phyloP scores from a whole-genome alignment of 2,797 vertebrate species.

The Macroramphosus scolopax region DNA sequence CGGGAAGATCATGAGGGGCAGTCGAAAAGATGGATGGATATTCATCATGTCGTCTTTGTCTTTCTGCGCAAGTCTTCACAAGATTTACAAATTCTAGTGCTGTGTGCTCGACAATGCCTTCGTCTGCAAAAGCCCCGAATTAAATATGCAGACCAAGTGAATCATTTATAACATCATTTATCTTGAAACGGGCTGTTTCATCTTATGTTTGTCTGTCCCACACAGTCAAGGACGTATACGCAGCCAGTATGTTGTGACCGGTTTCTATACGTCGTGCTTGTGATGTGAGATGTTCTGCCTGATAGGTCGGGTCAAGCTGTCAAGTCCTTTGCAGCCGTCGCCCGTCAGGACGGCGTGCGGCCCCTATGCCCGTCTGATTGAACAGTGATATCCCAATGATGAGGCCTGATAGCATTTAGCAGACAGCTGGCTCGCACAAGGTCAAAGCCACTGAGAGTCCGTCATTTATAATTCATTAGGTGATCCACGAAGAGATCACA shows the following conservation, averaged over 20 bases:
- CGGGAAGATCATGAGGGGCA: constrained; percentile 1
- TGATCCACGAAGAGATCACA: constrained; percentile 62
- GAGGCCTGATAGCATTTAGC: constrained; percentile 42
- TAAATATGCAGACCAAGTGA: constrained; percentile 68
- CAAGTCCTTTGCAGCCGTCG: neutral
- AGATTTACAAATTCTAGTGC: constrained; percentile 6
- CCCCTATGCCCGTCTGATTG: constrained; percentile 48
- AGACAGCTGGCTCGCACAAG: constrained; percentile 62
- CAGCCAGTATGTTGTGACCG: neutral
- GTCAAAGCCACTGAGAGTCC: constrained; percentile 60
- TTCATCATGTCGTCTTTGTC: constrained; percentile 1
- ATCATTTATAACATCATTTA: constrained; percentile 69
- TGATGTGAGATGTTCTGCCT: constrained; percentile 1
- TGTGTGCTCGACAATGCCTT: constrained; percentile 29
- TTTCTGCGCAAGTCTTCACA: neutral
- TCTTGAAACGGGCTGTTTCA: constrained; percentile 43
- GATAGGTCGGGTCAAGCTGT: neutral
- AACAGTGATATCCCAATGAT: constrained; percentile 42
- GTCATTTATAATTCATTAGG: constrained; percentile 73
- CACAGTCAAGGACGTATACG: constrained; percentile 1
- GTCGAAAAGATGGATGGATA: constrained; percentile 12
- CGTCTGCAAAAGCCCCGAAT: constrained; percentile 59
- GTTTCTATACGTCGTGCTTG: neutral
- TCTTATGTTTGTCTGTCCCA: constrained; percentile 23
- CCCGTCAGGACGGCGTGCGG: constrained; percentile 13